phyloP scores from a whole-genome alignment of 2,113 vertebrate genomes.

The Brachionichthys hirsutus region DNA sequence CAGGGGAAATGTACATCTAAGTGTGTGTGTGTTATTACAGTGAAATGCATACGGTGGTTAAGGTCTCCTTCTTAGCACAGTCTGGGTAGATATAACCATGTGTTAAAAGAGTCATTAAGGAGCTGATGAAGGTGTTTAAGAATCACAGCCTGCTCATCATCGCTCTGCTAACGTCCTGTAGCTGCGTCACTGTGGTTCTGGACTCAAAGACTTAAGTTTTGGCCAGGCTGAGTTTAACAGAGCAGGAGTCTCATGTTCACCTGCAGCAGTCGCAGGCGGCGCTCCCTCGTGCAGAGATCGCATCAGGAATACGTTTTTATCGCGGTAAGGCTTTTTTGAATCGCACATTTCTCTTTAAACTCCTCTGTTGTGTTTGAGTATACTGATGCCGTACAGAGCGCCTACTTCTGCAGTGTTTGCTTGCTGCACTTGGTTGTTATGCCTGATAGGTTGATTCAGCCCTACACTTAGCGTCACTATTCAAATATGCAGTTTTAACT shows the following conservation, averaged over 20 bases:
- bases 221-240: conserved; percentile 49
- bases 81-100: conserved; percentile 73
- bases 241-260: conserved; percentile 44
- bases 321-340: conserved; percentile 59
- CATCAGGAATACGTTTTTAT: conserved; percentile 33
- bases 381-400: not conserved
- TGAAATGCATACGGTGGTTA: conserved; percentile 71
- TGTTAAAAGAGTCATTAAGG: conserved; percentile 78
- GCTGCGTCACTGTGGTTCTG: conserved; percentile 72
- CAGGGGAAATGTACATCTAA: conserved; percentile 60
- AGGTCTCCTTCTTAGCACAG: conserved; percentile 66
- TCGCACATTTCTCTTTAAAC: not conserved
- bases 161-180: conserved; percentile 56
- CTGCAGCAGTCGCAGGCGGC: conserved; percentile 39
- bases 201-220: conserved; percentile 66
- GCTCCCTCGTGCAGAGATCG: conserved; percentile 26
- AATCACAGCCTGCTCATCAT: conserved; percentile 69
- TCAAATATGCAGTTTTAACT: not conserved
- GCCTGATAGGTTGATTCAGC: not conserved
- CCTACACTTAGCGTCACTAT: not conserved
- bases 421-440: not conserved
- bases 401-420: not conserved
- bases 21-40: conserved; percentile 73
- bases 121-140: conserved; percentile 75
- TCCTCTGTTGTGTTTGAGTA: not conserved